These are phyloP conservation scores for Chionodraco myersi DNA, from an alignment of 2,113 vertebrate genomes.

Conservation along the genomic window DNA sequence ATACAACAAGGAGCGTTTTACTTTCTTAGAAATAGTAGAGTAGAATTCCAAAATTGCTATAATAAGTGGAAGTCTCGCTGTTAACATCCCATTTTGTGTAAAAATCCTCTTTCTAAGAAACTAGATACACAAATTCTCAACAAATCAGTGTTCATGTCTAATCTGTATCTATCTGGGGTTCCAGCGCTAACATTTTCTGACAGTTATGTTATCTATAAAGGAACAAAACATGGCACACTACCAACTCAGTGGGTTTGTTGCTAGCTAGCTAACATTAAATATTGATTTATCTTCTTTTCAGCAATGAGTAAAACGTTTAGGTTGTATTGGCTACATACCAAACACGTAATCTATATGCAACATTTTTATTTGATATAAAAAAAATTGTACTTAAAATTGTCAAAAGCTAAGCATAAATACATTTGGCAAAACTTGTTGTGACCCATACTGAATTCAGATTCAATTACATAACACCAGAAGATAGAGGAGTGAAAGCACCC, in stretches of 20 bases:
- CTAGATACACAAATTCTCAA: not conserved
- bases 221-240: not conserved
- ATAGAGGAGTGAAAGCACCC: conserved; percentile 4
- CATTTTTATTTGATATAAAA: not conserved
- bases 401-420: not conserved
- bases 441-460: not conserved
- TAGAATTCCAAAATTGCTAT: not conserved
- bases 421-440: not conserved
- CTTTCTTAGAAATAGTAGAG: not conserved
- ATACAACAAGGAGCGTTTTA: not conserved
- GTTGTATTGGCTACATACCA: not conserved
- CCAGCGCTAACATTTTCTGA: not conserved
- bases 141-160: not conserved
- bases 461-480: not conserved
- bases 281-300: not conserved
- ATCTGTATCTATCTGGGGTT: not conserved
- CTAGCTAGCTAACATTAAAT: not conserved
- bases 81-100: not conserved
- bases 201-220: not conserved
- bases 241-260: not conserved
- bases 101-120: not conserved
- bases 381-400: not conserved
- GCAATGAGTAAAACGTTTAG: not conserved
- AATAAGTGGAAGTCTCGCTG: not conserved
- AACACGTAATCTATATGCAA: not conserved